Evolutionary conservation across 2,888 invertebrate species (phyloP).

Genomic region (Prostheceraeus crozeri): DNA sequence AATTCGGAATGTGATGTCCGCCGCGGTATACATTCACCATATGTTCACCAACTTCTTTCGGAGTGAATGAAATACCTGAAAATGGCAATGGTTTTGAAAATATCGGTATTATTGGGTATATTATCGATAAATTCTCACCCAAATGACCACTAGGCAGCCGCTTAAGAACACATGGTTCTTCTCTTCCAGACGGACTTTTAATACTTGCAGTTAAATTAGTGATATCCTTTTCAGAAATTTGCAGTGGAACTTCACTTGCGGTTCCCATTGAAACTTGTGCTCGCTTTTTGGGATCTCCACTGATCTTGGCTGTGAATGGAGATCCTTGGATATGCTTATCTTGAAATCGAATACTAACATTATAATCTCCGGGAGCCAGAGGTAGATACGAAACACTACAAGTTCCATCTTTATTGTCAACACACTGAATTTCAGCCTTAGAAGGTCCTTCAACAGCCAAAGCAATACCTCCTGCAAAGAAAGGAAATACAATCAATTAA

Average conservation of each 20-base stretch:
- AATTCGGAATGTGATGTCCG: constrained; percentile 88
- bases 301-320: constrained; percentile 76
- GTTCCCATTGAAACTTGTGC: constrained; percentile 94
- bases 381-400: constrained; percentile 89
- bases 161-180: constrained; percentile 94
- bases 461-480: constrained; percentile 68
- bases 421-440: constrained; percentile 84
- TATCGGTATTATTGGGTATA: not conserved
- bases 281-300: constrained; percentile 82
- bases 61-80: constrained; percentile 86
- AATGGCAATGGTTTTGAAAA: not conserved
- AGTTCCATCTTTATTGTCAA: constrained; percentile 95
- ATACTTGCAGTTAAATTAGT: constrained; percentile 75
- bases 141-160: constrained; percentile 87
- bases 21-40: constrained; percentile 84
- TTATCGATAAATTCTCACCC: constrained; percentile 56
- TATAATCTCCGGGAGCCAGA: constrained; percentile 93
- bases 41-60: constrained; percentile 84
- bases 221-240: constrained; percentile 80
- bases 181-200: constrained; percentile 80
- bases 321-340: constrained; percentile 92
- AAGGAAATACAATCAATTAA: no score
- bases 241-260: constrained; percentile 88
- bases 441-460: constrained; percentile 91
- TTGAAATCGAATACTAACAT: constrained; percentile 83